A percentile compares a stretch with the other conserved stretches of the same genome.
Conservation (phyloP, 2,797 vertebrate species). For the Hipposideros larvatus region DNA sequence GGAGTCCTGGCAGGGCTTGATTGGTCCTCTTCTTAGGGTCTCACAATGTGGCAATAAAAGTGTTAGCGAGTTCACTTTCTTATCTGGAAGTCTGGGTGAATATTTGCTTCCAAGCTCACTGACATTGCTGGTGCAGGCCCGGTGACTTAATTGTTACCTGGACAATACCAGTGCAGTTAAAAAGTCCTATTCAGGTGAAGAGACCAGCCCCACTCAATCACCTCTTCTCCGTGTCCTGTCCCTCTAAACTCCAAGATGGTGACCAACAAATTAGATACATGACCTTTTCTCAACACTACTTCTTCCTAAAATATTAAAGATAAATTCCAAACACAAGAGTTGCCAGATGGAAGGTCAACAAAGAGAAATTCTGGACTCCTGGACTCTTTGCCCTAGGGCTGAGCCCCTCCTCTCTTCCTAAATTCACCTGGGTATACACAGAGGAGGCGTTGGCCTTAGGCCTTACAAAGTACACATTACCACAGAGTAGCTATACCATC, state of each 20-base stretch:
- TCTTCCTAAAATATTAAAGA: background rate
- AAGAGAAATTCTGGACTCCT: background rate
- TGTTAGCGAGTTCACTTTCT: background rate
- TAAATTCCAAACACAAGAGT: background rate
- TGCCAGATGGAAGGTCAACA: background rate
- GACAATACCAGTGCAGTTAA: background rate
- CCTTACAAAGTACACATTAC: background rate
- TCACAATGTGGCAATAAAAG: background rate
- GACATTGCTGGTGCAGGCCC: background rate
- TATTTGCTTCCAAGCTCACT: constrained; percentile 19
- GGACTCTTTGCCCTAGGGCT: background rate
- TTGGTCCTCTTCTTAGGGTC: background rate
- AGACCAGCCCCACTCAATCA: background rate
- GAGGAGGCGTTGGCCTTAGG: background rate
- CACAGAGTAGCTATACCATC: background rate
- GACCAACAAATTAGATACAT: background rate
- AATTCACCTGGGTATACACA: background rate
- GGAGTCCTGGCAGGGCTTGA: background rate
- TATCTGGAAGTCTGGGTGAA: background rate
- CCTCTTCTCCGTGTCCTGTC: background rate
- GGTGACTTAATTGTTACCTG: background rate
- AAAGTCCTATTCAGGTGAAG: background rate
- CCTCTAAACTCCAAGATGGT: background rate
- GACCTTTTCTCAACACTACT: background rate
- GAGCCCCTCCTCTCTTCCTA: background rate